These are phyloP conservation scores for Callopanchax toddi DNA, from an alignment of 2,113 vertebrate genomes.

Conservation along the genomic window DNA sequence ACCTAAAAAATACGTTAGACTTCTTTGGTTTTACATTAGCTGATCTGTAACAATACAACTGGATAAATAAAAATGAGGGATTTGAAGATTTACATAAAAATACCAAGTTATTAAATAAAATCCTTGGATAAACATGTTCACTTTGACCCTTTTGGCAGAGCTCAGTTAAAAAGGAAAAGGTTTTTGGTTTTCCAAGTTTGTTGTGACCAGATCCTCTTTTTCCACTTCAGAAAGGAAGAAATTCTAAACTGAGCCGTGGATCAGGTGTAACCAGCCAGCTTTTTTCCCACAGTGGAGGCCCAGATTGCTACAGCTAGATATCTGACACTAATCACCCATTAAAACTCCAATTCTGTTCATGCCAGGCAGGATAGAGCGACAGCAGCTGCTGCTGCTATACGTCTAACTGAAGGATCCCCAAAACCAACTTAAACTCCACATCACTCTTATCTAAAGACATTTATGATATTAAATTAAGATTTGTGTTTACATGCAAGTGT, in stretches of 20 bases:
- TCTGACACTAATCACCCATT: conserved; percentile 85
- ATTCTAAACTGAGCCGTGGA: conserved; percentile 75
- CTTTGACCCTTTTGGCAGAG: conserved; percentile 25
- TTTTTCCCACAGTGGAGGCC: conserved; percentile 79
- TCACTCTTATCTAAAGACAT: too few relatives aligned
- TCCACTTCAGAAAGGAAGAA: conserved; percentile 60
- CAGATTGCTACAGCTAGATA: conserved; percentile 73
- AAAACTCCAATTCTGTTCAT: conserved; percentile 70
- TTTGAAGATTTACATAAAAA: background rate
- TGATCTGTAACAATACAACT: conserved; percentile 10
- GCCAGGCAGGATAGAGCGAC: conserved; percentile 57
- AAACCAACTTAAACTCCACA: too few relatives aligned
- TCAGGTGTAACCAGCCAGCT: conserved; percentile 72
- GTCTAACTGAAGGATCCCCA: conserved; percentile 64
- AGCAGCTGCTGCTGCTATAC: conserved; percentile 76
- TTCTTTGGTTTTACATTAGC: conserved; percentile 25
- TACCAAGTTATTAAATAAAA: conserved; percentile 2
- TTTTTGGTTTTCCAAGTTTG: conserved; percentile 57
- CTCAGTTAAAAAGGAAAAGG: conserved; percentile 30
- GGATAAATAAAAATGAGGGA: conserved; percentile 33
- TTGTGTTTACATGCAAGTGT: too few relatives aligned
- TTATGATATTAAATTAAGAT: too few relatives aligned
- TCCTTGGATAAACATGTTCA: conserved; percentile 8
- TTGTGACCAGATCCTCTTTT: conserved; percentile 49
- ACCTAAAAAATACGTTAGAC: too few relatives aligned